Percentiles rank a stretch among this genome's conserved stretches.
These are phyloP conservation scores for Rhinolophus sinicus DNA, from an alignment of 2,113 vertebrate genomes.

Conservation along the genomic window DNA sequence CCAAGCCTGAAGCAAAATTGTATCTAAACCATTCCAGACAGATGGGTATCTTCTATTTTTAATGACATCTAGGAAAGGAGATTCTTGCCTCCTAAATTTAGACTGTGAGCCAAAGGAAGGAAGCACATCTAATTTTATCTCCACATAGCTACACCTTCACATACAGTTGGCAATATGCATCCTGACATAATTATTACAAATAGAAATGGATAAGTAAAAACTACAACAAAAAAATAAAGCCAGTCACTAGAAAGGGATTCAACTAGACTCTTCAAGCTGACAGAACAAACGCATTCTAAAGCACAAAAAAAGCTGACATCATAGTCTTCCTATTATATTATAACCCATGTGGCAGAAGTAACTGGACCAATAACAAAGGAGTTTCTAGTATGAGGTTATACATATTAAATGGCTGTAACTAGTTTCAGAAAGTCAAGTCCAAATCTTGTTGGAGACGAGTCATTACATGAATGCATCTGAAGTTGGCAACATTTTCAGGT, in stretches of 20 bases:
- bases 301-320: background rate
- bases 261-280: background rate
- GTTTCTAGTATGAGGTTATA: background rate
- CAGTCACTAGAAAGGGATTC: constrained; percentile 17
- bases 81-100: constrained; percentile 70
- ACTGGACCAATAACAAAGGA: constrained; percentile 14
- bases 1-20: constrained; percentile 49
- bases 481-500: background rate
- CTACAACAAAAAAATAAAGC: background rate
- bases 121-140: constrained; percentile 69
- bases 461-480: background rate
- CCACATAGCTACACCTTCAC: constrained; percentile 55
- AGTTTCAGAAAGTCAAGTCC: background rate
- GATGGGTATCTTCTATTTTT: constrained; percentile 76
- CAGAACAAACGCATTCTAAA: constrained; percentile 44
- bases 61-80: constrained; percentile 74
- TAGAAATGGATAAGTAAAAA: constrained; percentile 40
- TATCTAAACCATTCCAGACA: constrained; percentile 57
- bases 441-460: background rate
- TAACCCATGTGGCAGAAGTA: background rate
- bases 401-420: background rate
- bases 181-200: constrained; percentile 39
- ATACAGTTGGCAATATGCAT: constrained; percentile 2
- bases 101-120: constrained; percentile 63
- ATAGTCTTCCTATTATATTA: background rate